phyloP scores from a whole-genome alignment of 2,888 invertebrate species.

The Coecobrya sp. region DNA sequence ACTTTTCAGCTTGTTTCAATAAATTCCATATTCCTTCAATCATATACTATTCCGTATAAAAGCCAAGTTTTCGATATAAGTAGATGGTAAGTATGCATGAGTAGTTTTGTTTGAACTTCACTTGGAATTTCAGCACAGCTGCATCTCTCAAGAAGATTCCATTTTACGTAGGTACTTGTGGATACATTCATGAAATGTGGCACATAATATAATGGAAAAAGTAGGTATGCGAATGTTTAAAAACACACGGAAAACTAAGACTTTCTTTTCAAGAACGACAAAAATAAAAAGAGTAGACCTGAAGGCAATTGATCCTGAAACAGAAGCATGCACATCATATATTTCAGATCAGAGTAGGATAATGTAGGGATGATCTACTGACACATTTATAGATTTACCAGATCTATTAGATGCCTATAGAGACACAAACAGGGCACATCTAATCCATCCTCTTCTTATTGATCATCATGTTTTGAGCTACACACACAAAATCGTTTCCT shows the following conservation, averaged over 20 bases:
- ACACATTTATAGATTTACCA: slow-evolving; percentile 75
- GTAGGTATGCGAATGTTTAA: slow-evolving; percentile 9
- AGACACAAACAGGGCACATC: slow-evolving; percentile 1
- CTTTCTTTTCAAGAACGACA: neutral
- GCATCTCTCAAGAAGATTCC: neutral
- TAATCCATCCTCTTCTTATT: slow-evolving; percentile 5
- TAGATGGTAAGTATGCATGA: slow-evolving; percentile 35
- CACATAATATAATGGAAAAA: neutral
- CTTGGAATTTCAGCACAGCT: slow-evolving; percentile 37
- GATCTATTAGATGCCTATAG: slow-evolving; percentile 51
- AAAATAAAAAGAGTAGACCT: slow-evolving; percentile 43
- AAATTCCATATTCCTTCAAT: neutral
- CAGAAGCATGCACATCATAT: slow-evolving; percentile 25
- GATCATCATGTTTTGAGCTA: slow-evolving; percentile 10
- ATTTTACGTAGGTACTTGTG: neutral
- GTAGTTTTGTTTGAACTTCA: slow-evolving; percentile 45
- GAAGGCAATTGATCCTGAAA: slow-evolving; percentile 69
- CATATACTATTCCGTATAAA: too few relatives aligned
- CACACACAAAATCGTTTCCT: neutral
- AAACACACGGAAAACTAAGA: slow-evolving; percentile 27
- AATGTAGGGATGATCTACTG: slow-evolving; percentile 77
- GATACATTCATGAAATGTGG: slow-evolving; percentile 4
- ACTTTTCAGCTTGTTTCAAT: slow-evolving; percentile 48
- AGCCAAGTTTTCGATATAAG: neutral
- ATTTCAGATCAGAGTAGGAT: slow-evolving; percentile 70